Evolutionary conservation across 2,797 vertebrate species (phyloP), one percentile per base, ranked within the genome.

Genomic region (Cetoscarus ocellatus): DNA sequence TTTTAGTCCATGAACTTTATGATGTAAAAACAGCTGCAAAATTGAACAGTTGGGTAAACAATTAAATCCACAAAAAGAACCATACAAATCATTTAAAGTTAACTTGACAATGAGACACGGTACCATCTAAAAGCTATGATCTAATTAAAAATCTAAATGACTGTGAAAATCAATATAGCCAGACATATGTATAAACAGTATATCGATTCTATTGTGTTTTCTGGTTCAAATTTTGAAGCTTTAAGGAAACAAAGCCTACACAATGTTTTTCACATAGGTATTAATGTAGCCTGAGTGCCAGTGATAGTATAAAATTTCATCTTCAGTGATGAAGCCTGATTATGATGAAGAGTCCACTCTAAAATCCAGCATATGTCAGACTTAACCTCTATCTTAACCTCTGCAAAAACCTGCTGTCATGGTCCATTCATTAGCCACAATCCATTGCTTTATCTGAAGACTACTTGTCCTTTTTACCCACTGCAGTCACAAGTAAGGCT

Each of bases 371-470:
- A 50, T 39, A 56, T 36, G 50, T 77, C 69, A 75, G 35, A 82
- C 66, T 62, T 47, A 80, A 85, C 67, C 45, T 48, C 27, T 38
- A 17, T 44, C 62, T 83, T 69, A 81, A 80, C 61, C 62, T 67
- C 58, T 73, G 52, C 49, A 45, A 69, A 80, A 87, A 73, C 68
- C 65, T 61, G 53, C 61, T 44, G 60, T 72, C 45, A 40, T 58
- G 67, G 62, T 61, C 69, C 50, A 61, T 82, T 89, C 78, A 82
- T 89, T 86, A 81, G 52, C 56, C 48, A 73, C 82, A 68, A 71
- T 72, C 66, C 70, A 70, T 61, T 64, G 57, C 84, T 83, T 82
- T 77, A 82, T 80, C 83, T 80, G 74, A 70, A 53, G 40, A 50
- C 18, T 36, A 76, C 70, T 71, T 64, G 35, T 72, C 64, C 61